A percentile compares a stretch with the other conserved stretches of the same genome.
Evolutionary conservation across 2,888 invertebrate genomes (phyloP).

Genomic region (Chrysopilus asiliformis): DNA sequence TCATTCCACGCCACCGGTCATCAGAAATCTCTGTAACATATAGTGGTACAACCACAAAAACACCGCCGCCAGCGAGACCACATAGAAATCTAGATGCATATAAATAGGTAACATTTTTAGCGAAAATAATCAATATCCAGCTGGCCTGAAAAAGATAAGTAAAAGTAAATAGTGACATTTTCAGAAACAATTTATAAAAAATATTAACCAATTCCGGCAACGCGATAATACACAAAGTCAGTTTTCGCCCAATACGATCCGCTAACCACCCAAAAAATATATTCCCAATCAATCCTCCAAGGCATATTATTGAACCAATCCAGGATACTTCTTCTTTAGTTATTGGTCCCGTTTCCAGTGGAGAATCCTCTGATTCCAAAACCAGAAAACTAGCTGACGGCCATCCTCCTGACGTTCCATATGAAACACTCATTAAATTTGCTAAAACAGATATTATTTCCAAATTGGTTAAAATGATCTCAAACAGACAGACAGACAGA

Average conservation of each 20-base stretch:
- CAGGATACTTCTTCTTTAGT: constrained; percentile 26
- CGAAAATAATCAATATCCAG: constrained; percentile 26
- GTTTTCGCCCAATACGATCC: constrained; percentile 27
- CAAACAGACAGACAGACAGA: too few species aligned
- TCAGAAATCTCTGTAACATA: constrained; percentile 29
- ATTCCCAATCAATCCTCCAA: constrained; percentile 28
- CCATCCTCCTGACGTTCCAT: constrained; percentile 31
- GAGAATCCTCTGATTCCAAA: constrained; percentile 22
- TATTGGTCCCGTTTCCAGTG: constrained; percentile 25
- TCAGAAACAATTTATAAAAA: background rate
- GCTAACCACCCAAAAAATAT: constrained; percentile 28
- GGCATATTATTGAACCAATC: constrained; percentile 27
- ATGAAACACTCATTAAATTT: constrained; percentile 27
- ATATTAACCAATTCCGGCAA: constrained; percentile 25
- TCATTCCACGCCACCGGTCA: constrained; percentile 20
- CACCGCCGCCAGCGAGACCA: constrained; percentile 26
- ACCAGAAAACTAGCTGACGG: constrained; percentile 28
- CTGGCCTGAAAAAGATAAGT: constrained; percentile 19
- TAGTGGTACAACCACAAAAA: constrained; percentile 26
- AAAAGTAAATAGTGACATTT: background rate
- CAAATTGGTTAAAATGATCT: too few species aligned
- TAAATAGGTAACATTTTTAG: constrained; percentile 22
- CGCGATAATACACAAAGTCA: constrained; percentile 20
- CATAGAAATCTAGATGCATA: constrained; percentile 23
- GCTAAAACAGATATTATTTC: constrained; percentile 25